phyloP scores from a whole-genome alignment of 2,888 invertebrate genomes.

The Nowickia ferox region DNA sequence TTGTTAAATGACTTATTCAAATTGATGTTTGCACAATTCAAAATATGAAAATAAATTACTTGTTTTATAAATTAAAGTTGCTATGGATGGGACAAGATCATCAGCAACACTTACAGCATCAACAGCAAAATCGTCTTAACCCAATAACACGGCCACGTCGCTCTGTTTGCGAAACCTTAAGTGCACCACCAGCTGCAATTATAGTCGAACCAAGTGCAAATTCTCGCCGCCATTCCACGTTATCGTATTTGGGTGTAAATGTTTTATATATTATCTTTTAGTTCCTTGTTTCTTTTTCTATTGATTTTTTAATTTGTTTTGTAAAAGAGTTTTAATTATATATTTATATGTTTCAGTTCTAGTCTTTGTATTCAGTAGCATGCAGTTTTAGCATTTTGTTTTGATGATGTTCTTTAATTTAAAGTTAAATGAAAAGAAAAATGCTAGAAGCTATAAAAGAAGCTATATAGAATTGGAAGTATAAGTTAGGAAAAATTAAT shows the following conservation, averaged over 20 bases:
- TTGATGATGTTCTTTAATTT: too few species aligned
- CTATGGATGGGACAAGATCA: conserved; percentile 81
- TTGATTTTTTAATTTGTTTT: not conserved
- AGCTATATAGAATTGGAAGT: too few species aligned
- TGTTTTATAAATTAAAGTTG: conserved; percentile 76
- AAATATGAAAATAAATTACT: not conserved
- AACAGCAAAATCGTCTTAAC: conserved; percentile 72
- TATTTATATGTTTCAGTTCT: not conserved
- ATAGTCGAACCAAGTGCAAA: conserved; percentile 74
- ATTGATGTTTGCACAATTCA: not conserved
- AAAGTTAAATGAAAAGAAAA: too few species aligned
- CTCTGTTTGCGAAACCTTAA: conserved; percentile 81
- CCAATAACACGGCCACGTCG: conserved; percentile 74
- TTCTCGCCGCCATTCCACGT: conserved; percentile 81
- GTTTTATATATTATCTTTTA: conserved; percentile 21
- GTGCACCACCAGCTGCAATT: conserved; percentile 77
- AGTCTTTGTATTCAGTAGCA: conserved; percentile 15
- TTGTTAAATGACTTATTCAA: not conserved
- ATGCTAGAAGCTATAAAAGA: too few species aligned
- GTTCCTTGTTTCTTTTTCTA: conserved; percentile 7
- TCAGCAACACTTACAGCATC: conserved; percentile 74
- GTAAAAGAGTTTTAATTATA: not conserved
- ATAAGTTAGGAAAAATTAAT: too few species aligned
- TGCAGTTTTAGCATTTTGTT: conserved; percentile 3
- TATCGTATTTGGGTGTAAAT: conserved; percentile 83